These are phyloP conservation scores for Rhagium mordax DNA, from an alignment of 2,888 invertebrate genomes.

Conservation along the genomic window DNA sequence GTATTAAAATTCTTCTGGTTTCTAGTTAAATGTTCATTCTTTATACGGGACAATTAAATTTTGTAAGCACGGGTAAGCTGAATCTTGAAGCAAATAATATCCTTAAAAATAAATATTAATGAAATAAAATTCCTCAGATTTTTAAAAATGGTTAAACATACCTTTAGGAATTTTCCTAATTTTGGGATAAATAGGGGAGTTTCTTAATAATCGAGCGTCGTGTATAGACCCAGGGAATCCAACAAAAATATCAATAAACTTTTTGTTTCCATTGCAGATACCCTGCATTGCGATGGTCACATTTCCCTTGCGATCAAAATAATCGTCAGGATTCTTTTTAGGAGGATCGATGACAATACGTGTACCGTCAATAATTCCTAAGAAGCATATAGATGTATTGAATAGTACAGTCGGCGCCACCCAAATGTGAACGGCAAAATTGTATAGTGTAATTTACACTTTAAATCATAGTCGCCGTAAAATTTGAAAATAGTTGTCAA, in stretches of 20 bases:
- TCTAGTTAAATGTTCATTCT: constrained; percentile 19
- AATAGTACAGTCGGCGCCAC: too few relatives aligned
- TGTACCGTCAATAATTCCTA: neutral
- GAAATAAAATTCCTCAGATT: neutral
- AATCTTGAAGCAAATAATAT: neutral
- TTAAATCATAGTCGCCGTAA: too few relatives aligned
- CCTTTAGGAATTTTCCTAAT: neutral
- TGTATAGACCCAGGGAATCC: neutral
- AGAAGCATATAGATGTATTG: too few relatives aligned
- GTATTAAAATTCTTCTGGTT: constrained; percentile 25
- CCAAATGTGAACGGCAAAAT: too few relatives aligned
- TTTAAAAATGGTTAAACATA: neutral
- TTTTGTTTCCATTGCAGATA: neutral
- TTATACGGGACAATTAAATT: neutral
- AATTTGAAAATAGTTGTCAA: too few relatives aligned
- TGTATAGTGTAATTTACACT: too few relatives aligned
- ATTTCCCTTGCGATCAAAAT: neutral
- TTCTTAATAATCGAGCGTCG: neutral
- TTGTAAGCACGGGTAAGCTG: neutral
- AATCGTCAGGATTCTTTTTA: neutral
- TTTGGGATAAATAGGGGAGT: neutral
- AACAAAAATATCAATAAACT: neutral
- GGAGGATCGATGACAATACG: neutral
- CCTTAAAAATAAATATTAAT: neutral
- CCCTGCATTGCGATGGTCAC: neutral